A percentile compares a stretch with the other conserved stretches of the same genome.
These are phyloP conservation scores for Helicoverpa assulta DNA, from an alignment of 2,888 invertebrate genomes.

Conservation along the genomic window DNA sequence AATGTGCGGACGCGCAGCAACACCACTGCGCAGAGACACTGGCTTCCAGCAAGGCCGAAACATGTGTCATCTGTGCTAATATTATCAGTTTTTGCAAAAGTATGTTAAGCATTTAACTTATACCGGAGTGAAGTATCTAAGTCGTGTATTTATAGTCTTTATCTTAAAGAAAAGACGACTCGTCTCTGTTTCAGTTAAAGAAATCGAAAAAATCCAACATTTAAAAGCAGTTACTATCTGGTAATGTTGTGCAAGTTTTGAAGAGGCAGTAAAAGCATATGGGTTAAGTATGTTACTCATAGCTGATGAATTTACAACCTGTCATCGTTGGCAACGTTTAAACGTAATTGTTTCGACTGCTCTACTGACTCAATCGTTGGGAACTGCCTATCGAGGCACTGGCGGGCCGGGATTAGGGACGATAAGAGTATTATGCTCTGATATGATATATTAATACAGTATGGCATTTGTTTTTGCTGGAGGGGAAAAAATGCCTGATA, in stretches of 20 bases:
- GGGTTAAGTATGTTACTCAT: slow-evolving; percentile 44
- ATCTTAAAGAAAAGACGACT: not conserved
- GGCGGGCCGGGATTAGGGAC: slow-evolving; percentile 17
- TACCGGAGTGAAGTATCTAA: not conserved
- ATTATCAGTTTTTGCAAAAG: slow-evolving; percentile 24
- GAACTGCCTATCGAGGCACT: slow-evolving; percentile 19
- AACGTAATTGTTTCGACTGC: slow-evolving; percentile 16
- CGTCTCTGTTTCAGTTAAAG: not conserved
- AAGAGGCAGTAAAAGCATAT: slow-evolving; percentile 38
- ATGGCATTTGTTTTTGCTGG: not conserved
- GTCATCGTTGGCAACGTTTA: slow-evolving; percentile 28
- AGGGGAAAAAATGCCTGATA: no score
- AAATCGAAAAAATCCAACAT: slow-evolving; percentile 24
- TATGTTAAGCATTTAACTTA: not conserved
- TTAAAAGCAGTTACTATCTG: slow-evolving; percentile 17
- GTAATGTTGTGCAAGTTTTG: slow-evolving; percentile 25
- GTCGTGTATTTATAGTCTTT: not conserved
- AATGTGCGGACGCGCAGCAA: slow-evolving; percentile 41
- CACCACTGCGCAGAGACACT: slow-evolving; percentile 25
- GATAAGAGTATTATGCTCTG: slow-evolving; percentile 35
- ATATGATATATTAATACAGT: slow-evolving; percentile 40
- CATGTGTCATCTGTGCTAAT: slow-evolving; percentile 51
- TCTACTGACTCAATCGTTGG: slow-evolving; percentile 28
- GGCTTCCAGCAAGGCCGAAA: slow-evolving; percentile 44
- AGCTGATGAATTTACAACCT: slow-evolving; percentile 41